A percentile compares a stretch with the other conserved stretches of the same genome.
These are phyloP conservation scores for Cyclargus thomasi DNA, from an alignment of 1,140 invertebrate species.

Conservation along the genomic window DNA sequence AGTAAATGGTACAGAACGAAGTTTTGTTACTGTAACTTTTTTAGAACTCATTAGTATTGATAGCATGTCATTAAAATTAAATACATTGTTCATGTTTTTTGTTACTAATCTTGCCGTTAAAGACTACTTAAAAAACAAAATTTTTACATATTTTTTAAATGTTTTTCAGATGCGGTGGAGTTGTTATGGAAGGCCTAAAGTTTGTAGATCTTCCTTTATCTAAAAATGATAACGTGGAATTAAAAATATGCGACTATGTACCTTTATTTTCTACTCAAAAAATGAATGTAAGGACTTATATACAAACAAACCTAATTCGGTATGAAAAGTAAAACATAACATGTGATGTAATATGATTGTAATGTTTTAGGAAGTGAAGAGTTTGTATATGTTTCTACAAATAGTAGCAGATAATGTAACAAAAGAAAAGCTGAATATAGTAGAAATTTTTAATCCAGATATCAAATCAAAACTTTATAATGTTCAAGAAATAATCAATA, in stretches of 20 bases:
- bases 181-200: background rate
- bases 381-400: background rate
- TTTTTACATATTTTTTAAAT: background rate
- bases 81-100: too few relatives aligned
- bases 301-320: too few relatives aligned
- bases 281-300: too few relatives aligned
- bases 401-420: background rate
- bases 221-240: too few relatives aligned
- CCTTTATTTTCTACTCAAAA: too few relatives aligned
- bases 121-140: too few relatives aligned
- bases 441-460: background rate
- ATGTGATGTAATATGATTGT: background rate
- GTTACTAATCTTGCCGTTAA: too few relatives aligned
- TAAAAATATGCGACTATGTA: too few relatives aligned
- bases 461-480: background rate
- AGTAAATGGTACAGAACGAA: conserved; percentile 33
- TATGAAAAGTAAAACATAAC: too few relatives aligned
- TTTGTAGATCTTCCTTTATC: background rate
- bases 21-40: conserved; percentile 36
- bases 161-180: background rate
- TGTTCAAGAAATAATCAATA: background rate
- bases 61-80: conserved; percentile 8
- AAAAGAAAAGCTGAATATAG: background rate
- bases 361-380: background rate
- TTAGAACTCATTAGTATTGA: conserved; percentile 39